Conservation (phyloP, 2,113 vertebrate genomes). For the Xenopus laevis region DNA sequence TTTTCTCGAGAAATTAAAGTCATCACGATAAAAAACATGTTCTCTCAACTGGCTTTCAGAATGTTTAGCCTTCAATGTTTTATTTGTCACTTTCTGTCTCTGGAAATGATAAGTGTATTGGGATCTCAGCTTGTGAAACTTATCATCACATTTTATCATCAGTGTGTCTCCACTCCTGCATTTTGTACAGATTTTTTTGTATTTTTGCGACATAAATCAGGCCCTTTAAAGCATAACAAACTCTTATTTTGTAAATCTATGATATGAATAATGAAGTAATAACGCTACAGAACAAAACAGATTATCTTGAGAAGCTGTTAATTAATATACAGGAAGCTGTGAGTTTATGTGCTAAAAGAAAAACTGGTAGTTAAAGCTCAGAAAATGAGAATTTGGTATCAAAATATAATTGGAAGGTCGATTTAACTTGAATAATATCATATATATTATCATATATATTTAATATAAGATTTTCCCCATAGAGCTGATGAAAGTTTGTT, state of each 20-base stretch:
- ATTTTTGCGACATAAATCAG: conserved; percentile 1
- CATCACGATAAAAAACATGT: conserved; percentile 10
- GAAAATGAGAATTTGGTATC: too few relatives aligned
- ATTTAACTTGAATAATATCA: too few relatives aligned
- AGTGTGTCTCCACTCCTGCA: conserved; percentile 22
- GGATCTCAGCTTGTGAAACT: conserved; percentile 26
- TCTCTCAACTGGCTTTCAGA: conserved; percentile 3
- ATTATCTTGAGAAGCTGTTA: not conserved
- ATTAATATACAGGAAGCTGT: not conserved
- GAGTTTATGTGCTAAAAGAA: not conserved
- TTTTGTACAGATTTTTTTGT: not conserved
- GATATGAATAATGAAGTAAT: conserved; percentile 44
- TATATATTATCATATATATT: too few relatives aligned
- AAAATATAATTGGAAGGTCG: too few relatives aligned
- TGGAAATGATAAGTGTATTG: conserved; percentile 31
- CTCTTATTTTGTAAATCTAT: too few relatives aligned
- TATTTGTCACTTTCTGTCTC: conserved; percentile 39
- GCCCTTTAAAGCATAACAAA: not conserved
- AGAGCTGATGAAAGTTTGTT: too few relatives aligned
- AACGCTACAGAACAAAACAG: conserved; percentile 9
- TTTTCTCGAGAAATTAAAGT: conserved; percentile 38
- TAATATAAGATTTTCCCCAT: too few relatives aligned
- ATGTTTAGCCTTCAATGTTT: conserved; percentile 17
- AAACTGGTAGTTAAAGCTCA: not conserved
- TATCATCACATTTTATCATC: conserved; percentile 36